Conservation (phyloP, 1,140 invertebrate genomes). For the Aphidius gifuensis region DNA sequence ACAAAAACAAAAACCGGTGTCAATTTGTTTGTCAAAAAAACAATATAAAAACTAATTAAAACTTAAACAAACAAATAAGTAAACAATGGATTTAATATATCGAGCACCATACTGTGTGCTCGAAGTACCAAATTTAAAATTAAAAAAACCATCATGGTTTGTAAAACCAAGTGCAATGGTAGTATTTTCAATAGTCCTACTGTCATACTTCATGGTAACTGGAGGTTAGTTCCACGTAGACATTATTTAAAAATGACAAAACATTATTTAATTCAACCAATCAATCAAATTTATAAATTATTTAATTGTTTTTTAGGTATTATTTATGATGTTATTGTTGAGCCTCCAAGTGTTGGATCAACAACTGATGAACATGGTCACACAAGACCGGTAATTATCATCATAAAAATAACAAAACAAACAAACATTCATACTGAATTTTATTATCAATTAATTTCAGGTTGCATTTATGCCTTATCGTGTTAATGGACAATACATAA, state of each 20-base stretch:
- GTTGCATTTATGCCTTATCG: conserved; percentile 98
- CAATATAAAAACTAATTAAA: too few relatives aligned
- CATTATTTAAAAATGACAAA: neutral
- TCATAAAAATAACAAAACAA: neutral
- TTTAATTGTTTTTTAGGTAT: conserved; percentile 70
- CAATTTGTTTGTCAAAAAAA: too few relatives aligned
- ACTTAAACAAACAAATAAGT: too few relatives aligned
- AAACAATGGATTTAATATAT: conserved; percentile 73
- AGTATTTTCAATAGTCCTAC: conserved; percentile 83
- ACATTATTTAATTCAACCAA: conserved; percentile 4
- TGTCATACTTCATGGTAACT: conserved; percentile 97
- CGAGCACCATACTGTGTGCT: conserved; percentile 78
- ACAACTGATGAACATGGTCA: conserved; percentile 97
- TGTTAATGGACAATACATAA: conserved; percentile 98
- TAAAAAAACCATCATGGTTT: conserved; percentile 89
- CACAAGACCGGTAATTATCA: conserved; percentile 73
- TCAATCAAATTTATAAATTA: neutral
- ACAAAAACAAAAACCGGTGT: too few relatives aligned
- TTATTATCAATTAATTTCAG: conserved; percentile 45
- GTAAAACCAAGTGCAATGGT: conserved; percentile 90
- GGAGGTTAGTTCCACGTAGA: conserved; percentile 71
- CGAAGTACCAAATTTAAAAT: conserved; percentile 88
- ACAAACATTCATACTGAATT: too few relatives aligned
- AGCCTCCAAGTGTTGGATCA: conserved; percentile 95
- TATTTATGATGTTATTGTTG: conserved; percentile 98